Conservation (phyloP, 2,797 vertebrate species). For the Gambelia wislizenii region DNA sequence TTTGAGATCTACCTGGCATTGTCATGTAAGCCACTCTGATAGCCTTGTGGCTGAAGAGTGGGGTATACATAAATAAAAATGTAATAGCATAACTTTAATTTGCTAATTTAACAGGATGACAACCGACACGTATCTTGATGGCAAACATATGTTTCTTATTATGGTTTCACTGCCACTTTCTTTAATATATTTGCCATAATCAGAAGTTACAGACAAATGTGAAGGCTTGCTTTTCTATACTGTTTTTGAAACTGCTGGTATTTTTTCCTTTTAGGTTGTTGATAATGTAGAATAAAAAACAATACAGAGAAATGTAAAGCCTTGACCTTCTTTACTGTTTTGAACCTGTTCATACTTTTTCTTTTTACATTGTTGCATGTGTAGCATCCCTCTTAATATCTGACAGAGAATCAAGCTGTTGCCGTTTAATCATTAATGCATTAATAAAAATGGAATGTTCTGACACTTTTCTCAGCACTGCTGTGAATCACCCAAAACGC, state of each 20-base stretch:
- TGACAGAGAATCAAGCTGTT: neutral
- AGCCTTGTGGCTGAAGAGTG: too few species aligned
- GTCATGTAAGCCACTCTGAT: too few species aligned
- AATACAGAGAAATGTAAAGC: neutral
- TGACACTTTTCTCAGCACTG: neutral
- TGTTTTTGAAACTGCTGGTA: neutral
- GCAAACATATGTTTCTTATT: neutral
- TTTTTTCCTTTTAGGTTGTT: too few species aligned
- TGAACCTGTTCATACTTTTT: neutral
- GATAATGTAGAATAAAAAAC: too few species aligned
- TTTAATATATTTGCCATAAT: too few species aligned
- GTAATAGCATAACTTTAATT: neutral
- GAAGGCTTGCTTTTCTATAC: neutral
- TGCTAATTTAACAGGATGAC: neutral
- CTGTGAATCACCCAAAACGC: neutral
- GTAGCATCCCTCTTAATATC: slow-evolving; percentile 8
- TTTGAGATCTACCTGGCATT: too few species aligned
- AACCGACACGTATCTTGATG: neutral
- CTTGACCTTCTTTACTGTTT: neutral
- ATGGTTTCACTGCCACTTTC: too few species aligned
- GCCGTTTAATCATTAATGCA: slow-evolving; percentile 12
- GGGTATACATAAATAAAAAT: too few species aligned
- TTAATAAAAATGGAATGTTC: slow-evolving; percentile 22
- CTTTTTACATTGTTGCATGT: neutral
- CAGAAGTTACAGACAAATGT: too few species aligned